Percentiles rank a stretch among this genome's conserved stretches.
phyloP scores from a whole-genome alignment of 2,797 vertebrate species.

The Ctenopoma kingsleyae region DNA sequence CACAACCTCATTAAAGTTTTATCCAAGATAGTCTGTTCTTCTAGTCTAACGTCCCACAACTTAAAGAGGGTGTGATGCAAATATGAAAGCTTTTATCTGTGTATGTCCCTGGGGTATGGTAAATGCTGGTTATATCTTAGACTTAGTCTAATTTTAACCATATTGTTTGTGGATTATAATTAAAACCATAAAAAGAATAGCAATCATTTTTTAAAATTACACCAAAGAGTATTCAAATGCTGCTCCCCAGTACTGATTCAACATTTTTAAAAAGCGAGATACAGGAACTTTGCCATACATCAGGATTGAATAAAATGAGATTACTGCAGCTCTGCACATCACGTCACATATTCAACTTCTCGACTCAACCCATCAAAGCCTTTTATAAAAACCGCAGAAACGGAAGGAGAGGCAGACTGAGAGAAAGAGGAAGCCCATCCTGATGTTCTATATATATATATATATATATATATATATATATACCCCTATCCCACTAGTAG shows the following conservation, averaged over 20 bases:
- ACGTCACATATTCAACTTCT: constrained; percentile 29
- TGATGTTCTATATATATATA: constrained; percentile 80
- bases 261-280: neutral
- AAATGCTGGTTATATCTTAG: constrained; percentile 18
- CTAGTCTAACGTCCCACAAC: constrained; percentile 30
- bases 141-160: constrained; percentile 2
- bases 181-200: constrained; percentile 5
- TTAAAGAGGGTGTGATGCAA: constrained; percentile 24
- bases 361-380: constrained; percentile 38
- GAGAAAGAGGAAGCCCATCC: constrained; percentile 69
- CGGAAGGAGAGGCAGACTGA: constrained; percentile 37
- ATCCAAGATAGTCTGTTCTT: constrained; percentile 47
- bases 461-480: constrained; percentile 82
- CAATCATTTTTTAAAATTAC: constrained; percentile 17
- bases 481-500: constrained; percentile 68
- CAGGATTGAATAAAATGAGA: constrained; percentile 22
- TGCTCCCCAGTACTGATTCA: neutral
- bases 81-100: constrained; percentile 17
- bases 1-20: constrained; percentile 64
- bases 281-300: neutral
- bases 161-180: neutral
- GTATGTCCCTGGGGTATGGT: constrained; percentile 23
- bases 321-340: constrained; percentile 26
- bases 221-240: neutral
- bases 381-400: constrained; percentile 58